Percentiles rank a stretch among this genome's conserved stretches.
These are phyloP conservation scores for Bombus terrestris DNA, from an alignment of 1,140 invertebrate genomes.

Conservation along the genomic window DNA sequence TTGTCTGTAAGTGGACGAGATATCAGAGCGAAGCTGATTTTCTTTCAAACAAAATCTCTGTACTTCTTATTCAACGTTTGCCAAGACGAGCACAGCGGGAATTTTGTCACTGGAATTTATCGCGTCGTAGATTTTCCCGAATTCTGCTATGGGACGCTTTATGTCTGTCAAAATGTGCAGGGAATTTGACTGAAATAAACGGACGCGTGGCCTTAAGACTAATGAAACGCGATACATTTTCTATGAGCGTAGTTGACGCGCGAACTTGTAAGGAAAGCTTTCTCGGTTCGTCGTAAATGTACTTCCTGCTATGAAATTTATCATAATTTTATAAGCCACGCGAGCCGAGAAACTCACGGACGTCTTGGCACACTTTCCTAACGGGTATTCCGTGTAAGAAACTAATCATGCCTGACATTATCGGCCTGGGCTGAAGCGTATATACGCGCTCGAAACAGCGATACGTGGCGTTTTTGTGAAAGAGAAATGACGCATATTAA, in stretches of 20 bases:
- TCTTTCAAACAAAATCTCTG: no score
- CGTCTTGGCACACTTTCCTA: constrained; percentile 44
- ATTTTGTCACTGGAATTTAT: neutral
- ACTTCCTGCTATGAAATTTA: constrained; percentile 19
- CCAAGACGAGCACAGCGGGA: no score
- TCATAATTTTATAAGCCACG: constrained; percentile 40
- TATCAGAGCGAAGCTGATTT: no score
- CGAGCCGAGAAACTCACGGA: constrained; percentile 17
- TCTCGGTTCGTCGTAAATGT: constrained; percentile 2
- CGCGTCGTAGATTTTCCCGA: neutral
- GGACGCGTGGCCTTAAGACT: neutral
- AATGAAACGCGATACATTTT: constrained; percentile 28
- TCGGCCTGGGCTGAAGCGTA: neutral
- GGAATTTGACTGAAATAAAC: constrained; percentile 12
- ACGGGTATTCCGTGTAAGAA: constrained; percentile 38
- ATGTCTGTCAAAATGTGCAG: neutral
- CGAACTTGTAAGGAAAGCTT: constrained; percentile 6
- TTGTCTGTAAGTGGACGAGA: no score
- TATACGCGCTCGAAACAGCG: constrained; percentile 12
- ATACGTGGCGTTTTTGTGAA: constrained; percentile 48
- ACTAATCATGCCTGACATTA: constrained; percentile 43
- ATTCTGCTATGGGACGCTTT: neutral
- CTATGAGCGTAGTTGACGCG: neutral
- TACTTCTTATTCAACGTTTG: no score
- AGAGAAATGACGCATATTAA: constrained; percentile 59